Conservation (phyloP, 1,140 invertebrate genomes). For the Drosophila repletoides region DNA sequence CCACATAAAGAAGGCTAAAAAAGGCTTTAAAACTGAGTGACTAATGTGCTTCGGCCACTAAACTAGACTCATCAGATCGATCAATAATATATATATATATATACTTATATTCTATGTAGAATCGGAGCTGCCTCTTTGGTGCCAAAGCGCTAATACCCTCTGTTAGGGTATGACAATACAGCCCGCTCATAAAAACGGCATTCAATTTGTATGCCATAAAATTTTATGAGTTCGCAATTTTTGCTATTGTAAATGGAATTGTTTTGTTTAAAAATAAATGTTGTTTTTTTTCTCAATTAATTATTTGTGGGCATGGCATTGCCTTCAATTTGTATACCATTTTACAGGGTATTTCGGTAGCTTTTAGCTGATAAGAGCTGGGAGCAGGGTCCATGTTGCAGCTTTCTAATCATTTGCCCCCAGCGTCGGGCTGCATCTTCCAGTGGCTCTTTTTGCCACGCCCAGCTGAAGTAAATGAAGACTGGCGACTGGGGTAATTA, state of each 20-base stretch:
- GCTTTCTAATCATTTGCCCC: no score
- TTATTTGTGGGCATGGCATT: neutral
- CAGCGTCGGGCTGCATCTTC: neutral
- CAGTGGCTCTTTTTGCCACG: neutral
- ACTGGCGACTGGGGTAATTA: constrained; percentile 67
- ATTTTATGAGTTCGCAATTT: constrained; percentile 56
- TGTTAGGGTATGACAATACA: no score
- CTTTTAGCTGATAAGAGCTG: constrained; percentile 7
- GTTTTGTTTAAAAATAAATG: no score
- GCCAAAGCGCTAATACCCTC: no score
- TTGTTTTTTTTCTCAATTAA: no score
- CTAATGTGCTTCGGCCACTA: no score
- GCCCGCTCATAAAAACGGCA: constrained; percentile 49
- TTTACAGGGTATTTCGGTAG: no score
- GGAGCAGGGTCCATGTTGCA: neutral
- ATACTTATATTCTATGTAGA: neutral
- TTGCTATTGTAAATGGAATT: constrained; percentile 34
- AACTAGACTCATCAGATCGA: no score
- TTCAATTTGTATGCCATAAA: constrained; percentile 70
- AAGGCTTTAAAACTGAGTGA: no score
- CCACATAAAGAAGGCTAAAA: no score
- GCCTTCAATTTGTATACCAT: neutral
- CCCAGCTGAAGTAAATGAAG: constrained; percentile 32
- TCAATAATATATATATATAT: no score
- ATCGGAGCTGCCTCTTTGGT: no score